phyloP scores from a whole-genome alignment of 2,888 invertebrate genomes.

The Heterodera filipjevi region DNA sequence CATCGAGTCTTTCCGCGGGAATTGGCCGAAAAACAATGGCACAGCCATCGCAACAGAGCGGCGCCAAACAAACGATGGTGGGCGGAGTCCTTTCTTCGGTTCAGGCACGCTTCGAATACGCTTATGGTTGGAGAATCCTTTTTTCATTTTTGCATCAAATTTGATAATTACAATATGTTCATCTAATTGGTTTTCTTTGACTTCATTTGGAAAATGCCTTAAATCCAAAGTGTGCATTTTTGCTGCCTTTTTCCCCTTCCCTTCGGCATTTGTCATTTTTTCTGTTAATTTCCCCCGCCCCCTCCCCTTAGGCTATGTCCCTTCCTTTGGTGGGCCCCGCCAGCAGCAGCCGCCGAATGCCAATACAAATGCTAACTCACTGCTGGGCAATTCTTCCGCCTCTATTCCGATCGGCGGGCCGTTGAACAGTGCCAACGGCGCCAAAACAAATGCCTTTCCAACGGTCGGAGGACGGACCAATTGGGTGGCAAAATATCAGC shows the following conservation, averaged over 20 bases:
- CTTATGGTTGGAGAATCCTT: conserved; percentile 56
- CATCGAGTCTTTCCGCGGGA: conserved; percentile 33
- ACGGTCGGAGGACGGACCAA: conserved; percentile 72
- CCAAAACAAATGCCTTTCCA: conserved; percentile 25
- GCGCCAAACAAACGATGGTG: conserved; percentile 47
- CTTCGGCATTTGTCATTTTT: not conserved
- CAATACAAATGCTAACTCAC: not conserved
- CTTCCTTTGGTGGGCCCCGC: conserved; percentile 47
- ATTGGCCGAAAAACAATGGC: conserved; percentile 12
- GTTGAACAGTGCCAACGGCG: not conserved
- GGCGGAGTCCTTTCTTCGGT: conserved; percentile 51
- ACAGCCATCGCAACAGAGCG: conserved; percentile 36
- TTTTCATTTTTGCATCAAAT: conserved; percentile 39
- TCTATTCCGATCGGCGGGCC: not conserved
- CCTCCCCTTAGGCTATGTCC: conserved; percentile 45
- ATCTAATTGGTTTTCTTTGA: too few species aligned
- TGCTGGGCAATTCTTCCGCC: conserved; percentile 29
- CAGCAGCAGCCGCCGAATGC: conserved; percentile 40
- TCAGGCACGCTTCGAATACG: conserved; percentile 64
- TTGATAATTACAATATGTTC: too few species aligned
- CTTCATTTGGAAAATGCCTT: not conserved
- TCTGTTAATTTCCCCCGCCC: not conserved
- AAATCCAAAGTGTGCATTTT: not conserved
- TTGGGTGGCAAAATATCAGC: conserved; percentile 78
- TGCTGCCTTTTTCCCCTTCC: not conserved